Evolutionary conservation across 2,888 invertebrate species (phyloP).

Genomic region (Hirtodrosophila histrioides): DNA sequence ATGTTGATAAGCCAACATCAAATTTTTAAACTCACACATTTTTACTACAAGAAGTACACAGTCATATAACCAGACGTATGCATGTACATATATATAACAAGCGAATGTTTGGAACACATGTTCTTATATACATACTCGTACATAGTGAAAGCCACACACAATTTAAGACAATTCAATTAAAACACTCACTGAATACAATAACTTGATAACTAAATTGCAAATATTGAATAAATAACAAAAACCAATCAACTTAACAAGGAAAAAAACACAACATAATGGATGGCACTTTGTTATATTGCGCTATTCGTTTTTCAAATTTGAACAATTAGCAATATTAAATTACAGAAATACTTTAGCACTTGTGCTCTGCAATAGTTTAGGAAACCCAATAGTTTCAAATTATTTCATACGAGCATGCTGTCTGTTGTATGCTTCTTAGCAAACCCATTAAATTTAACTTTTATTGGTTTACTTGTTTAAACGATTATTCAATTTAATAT

Average conservation of each 20-base stretch:
- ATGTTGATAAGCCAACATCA: conserved; percentile 51
- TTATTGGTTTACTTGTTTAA: too few relatives aligned
- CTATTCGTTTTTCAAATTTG: conserved; percentile 37
- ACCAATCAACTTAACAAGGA: conserved; percentile 29
- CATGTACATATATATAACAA: conserved; percentile 34
- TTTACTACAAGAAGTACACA: conserved; percentile 39
- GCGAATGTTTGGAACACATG: conserved; percentile 32
- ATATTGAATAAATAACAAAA: conserved; percentile 20
- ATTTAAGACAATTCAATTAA: conserved; percentile 38
- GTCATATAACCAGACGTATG: conserved; percentile 21
- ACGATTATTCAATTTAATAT: too few relatives aligned
- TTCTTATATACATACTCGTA: conserved; percentile 6
- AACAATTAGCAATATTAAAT: conserved; percentile 4
- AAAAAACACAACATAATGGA: conserved; percentile 3
- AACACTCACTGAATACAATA: conserved; percentile 38
- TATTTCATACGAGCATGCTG: too few relatives aligned
- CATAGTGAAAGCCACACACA: conserved; percentile 25
- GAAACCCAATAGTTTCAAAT: too few relatives aligned
- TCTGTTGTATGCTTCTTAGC: too few relatives aligned
- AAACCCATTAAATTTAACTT: too few relatives aligned
- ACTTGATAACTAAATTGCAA: conserved; percentile 18
- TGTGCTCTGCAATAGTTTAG: too few relatives aligned
- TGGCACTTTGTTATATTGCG: conserved; percentile 29
- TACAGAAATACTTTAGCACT: background rate
- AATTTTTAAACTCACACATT: conserved; percentile 63